These are phyloP conservation scores for Theonella swinhoei DNA, from an alignment of 37 sponge, comb jelly and placozoan genomes.

Conservation along the genomic window DNA sequence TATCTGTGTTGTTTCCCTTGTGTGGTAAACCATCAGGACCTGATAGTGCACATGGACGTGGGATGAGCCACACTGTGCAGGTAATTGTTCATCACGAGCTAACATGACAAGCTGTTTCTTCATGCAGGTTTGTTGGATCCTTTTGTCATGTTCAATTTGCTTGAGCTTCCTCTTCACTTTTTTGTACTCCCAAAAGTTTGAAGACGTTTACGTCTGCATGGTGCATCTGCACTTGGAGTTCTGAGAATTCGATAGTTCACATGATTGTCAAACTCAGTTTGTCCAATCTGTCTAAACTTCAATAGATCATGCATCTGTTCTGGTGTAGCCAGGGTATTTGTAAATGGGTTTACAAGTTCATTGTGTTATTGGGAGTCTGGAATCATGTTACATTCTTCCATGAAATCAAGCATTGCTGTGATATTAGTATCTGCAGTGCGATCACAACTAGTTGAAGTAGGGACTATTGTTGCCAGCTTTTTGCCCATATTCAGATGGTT, in stretches of 20 bases:
- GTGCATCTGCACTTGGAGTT: neutral
- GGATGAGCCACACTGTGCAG: too few relatives aligned
- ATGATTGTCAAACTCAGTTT: neutral
- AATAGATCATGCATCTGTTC: too few relatives aligned
- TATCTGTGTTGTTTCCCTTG: neutral
- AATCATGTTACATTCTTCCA: neutral
- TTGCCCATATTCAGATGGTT: neutral
- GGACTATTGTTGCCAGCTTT: neutral
- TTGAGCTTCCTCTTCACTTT: too few relatives aligned
- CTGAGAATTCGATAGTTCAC: too few relatives aligned
- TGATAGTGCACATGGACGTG: neutral
- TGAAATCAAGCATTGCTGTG: neutral
- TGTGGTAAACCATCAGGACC: neutral
- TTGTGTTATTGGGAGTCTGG: too few relatives aligned
- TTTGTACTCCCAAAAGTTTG: too few relatives aligned
- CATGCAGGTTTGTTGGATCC: too few relatives aligned
- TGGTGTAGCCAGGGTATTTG: neutral
- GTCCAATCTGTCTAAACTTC: neutral
- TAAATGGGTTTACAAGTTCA: too few relatives aligned
- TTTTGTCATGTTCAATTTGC: too few relatives aligned
- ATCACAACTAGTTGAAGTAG: neutral
- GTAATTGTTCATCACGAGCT: too few relatives aligned
- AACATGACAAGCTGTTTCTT: too few relatives aligned
- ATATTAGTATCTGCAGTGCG: neutral
- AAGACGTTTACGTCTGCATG: neutral